Conservation (phyloP, 2,888 invertebrate genomes). For the Bellardia bayeri region DNA sequence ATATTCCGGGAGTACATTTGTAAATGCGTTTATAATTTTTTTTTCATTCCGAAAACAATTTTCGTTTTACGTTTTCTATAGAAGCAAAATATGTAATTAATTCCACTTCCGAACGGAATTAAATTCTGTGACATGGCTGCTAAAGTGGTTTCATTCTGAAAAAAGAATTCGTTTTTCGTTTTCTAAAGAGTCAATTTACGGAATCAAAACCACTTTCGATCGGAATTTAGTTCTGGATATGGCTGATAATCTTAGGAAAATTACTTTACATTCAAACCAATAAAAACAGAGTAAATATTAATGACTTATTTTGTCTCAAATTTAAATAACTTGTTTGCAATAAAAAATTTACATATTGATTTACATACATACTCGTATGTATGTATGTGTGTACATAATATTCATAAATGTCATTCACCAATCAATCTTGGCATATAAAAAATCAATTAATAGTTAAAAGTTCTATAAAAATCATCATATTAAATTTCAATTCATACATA, state of each 20-base stretch:
- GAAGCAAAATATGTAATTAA: too few species aligned
- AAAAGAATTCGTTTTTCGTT: too few species aligned
- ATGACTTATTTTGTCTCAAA: neutral
- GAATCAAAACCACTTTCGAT: too few species aligned
- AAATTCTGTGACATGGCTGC: too few species aligned
- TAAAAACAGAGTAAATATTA: neutral
- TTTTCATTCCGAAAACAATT: too few species aligned
- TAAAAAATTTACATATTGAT: neutral
- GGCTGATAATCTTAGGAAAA: neutral
- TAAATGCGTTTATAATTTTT: too few species aligned
- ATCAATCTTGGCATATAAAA: slow-evolving; percentile 22
- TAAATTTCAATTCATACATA: slow-evolving; percentile 28
- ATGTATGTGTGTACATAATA: neutral
- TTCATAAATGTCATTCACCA: slow-evolving; percentile 25
- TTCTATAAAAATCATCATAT: slow-evolving; percentile 20
- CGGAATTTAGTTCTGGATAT: too few species aligned
- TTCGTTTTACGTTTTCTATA: too few species aligned
- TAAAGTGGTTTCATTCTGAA: too few species aligned
- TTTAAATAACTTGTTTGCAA: neutral
- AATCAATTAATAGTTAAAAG: slow-evolving; percentile 41
- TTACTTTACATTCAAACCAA: neutral
- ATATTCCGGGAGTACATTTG: too few species aligned
- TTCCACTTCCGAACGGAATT: too few species aligned
- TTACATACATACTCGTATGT: neutral
- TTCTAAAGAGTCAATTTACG: too few species aligned